Evolutionary conservation across 2,797 vertebrate genomes (phyloP).

Genomic region (Apogon hyalosoma): DNA sequence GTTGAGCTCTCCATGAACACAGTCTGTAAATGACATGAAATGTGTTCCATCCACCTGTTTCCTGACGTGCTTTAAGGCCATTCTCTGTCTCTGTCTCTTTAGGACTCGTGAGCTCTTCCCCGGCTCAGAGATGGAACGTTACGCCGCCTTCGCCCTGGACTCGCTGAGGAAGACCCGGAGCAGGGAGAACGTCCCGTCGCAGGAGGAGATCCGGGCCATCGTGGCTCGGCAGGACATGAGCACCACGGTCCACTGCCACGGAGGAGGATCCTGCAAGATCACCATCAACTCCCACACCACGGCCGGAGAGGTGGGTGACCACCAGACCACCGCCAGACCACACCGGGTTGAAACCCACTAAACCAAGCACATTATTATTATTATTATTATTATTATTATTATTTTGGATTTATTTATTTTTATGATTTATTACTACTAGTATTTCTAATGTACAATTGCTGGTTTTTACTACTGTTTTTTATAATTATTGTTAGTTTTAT

Average conservation of each 20-base stretch:
- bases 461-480: too few relatives aligned
- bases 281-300: slow-evolving; percentile 96
- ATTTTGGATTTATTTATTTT: too few relatives aligned
- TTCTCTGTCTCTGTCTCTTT: slow-evolving; percentile 1
- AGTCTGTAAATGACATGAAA: too few relatives aligned
- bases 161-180: slow-evolving; percentile 91
- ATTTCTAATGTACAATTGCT: too few relatives aligned
- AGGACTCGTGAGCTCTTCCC: slow-evolving; percentile 92
- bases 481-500: too few relatives aligned
- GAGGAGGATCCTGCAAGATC: slow-evolving; percentile 97
- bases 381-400: too few relatives aligned
- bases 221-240: slow-evolving; percentile 94
- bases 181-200: slow-evolving; percentile 93
- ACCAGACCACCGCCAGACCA: too few relatives aligned
- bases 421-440: too few relatives aligned
- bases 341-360: too few relatives aligned
- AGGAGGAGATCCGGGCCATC: slow-evolving; percentile 92
- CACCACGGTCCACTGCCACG: slow-evolving; percentile 94
- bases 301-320: slow-evolving; percentile 90
- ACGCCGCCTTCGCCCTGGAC: slow-evolving; percentile 89
- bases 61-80: too few relatives aligned
- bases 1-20: accelerated
- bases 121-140: slow-evolving; percentile 93
- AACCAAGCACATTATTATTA: too few relatives aligned
- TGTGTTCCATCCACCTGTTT: too few relatives aligned